Percentiles rank a stretch among this genome's conserved stretches.
phyloP scores from a whole-genome alignment of 2,797 vertebrate species.

The Apogon hyalosoma region DNA sequence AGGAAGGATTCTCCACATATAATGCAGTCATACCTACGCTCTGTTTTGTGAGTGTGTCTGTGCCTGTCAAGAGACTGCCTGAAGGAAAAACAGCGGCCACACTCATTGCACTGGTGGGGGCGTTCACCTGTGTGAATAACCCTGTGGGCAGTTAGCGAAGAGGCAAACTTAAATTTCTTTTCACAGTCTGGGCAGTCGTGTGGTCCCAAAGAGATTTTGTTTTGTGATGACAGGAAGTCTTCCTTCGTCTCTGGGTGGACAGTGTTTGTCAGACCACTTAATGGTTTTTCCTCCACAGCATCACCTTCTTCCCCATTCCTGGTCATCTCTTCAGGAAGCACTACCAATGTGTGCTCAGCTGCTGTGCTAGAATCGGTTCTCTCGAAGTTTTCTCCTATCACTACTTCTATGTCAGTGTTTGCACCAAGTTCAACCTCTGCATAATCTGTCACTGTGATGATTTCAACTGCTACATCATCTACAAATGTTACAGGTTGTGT shows the following conservation, averaged over 20 bases:
- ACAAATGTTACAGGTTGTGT: constrained; percentile 54
- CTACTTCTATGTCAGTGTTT: constrained; percentile 36
- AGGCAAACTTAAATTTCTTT: constrained; percentile 83
- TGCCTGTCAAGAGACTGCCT: constrained; percentile 84
- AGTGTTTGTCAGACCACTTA: neutral
- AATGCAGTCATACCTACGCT: constrained; percentile 66
- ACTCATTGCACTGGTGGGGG: constrained; percentile 77
- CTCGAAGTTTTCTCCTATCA: constrained; percentile 35
- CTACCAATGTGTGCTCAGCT: neutral
- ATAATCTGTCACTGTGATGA: constrained; percentile 69
- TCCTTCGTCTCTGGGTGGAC: constrained; percentile 39
- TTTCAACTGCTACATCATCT: constrained; percentile 61
- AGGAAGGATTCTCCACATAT: constrained; percentile 76
- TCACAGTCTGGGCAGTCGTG: constrained; percentile 82
- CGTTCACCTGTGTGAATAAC: constrained; percentile 84
- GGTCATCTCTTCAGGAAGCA: constrained; percentile 10
- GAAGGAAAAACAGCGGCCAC: constrained; percentile 83
- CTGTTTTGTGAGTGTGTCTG: constrained; percentile 73
- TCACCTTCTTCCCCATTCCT: constrained; percentile 6
- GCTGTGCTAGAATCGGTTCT: neutral
- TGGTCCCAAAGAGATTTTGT: constrained; percentile 47
- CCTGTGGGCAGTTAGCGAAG: constrained; percentile 78
- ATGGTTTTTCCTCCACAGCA: constrained; percentile 3
- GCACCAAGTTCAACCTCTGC: constrained; percentile 70
- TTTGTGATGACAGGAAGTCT: constrained; percentile 32